Conservation (phyloP, 2,113 vertebrate species). For the Cervus canadensis region DNA sequence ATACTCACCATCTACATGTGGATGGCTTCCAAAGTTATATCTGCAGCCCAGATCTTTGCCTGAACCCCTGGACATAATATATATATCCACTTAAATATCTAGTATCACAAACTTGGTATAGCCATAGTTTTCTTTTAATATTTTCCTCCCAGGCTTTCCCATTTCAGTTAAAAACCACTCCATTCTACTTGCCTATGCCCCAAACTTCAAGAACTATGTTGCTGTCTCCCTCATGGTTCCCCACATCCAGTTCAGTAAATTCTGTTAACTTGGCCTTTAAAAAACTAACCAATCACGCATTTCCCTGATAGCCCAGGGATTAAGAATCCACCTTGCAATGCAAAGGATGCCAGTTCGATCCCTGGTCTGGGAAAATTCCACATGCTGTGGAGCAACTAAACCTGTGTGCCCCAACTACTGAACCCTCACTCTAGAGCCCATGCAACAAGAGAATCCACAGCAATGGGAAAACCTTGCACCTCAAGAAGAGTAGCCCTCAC, state of each 20-base stretch:
- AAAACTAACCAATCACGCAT: neutral
- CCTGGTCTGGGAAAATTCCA: neutral
- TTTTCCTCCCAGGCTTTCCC: neutral
- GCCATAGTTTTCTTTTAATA: neutral
- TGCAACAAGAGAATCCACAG: neutral
- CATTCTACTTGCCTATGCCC: neutral
- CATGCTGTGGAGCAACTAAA: neutral
- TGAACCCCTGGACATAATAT: neutral
- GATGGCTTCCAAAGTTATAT: neutral
- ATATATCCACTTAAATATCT: neutral
- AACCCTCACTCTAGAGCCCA: neutral
- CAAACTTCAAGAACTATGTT: neutral
- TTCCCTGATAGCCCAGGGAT: neutral
- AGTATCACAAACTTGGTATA: neutral
- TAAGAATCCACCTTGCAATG: neutral
- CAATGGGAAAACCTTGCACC: neutral
- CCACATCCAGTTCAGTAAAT: neutral
- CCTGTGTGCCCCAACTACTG: neutral
- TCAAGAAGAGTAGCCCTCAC: neutral
- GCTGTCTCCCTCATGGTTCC: neutral
- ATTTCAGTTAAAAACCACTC: neutral
- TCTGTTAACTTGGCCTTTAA: neutral
- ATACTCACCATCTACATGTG: neutral
- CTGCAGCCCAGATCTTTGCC: neutral
- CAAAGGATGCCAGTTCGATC: neutral